phyloP scores from a whole-genome alignment of 2,113 vertebrate genomes.

The Nesospiza acunhae region DNA sequence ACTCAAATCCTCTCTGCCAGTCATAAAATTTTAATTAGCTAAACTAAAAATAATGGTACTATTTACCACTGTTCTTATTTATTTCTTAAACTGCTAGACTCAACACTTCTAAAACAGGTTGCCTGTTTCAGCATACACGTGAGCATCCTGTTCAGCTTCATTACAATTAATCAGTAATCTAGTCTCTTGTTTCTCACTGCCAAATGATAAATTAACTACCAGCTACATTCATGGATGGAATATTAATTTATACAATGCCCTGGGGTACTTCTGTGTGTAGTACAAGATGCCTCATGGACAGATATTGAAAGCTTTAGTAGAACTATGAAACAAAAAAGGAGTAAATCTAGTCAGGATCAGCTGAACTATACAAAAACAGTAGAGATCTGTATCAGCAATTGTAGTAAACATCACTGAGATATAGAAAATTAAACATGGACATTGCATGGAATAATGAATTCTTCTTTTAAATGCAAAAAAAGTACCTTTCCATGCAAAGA shows the following conservation, averaged over 20 bases:
- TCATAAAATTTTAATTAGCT: constrained; percentile 39
- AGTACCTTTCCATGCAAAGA: background rate
- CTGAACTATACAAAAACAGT: background rate
- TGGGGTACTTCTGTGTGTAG: background rate
- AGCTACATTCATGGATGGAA: constrained; percentile 30
- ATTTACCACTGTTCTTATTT: background rate
- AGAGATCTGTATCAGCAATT: background rate
- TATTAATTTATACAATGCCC: constrained; percentile 54
- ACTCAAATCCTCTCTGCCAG: constrained; percentile 4
- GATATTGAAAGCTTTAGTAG: background rate
- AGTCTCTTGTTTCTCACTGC: constrained; percentile 28
- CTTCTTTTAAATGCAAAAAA: background rate
- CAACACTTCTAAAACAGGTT: background rate
- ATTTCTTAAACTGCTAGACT: background rate
- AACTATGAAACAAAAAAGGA: background rate
- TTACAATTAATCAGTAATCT: constrained; percentile 57
- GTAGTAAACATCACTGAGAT: background rate
- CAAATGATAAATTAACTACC: constrained; percentile 50
- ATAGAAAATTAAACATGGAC: background rate
- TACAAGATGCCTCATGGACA: background rate
- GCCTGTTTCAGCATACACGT: background rate
- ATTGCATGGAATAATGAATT: background rate
- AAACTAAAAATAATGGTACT: constrained; percentile 20
- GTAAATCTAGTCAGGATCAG: background rate
- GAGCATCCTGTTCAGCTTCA: constrained; percentile 20